Evolutionary conservation across 2,888 invertebrate species (phyloP), one percentile per base, ranked within the genome.

Genomic region (Microplitis manilae): DNA sequence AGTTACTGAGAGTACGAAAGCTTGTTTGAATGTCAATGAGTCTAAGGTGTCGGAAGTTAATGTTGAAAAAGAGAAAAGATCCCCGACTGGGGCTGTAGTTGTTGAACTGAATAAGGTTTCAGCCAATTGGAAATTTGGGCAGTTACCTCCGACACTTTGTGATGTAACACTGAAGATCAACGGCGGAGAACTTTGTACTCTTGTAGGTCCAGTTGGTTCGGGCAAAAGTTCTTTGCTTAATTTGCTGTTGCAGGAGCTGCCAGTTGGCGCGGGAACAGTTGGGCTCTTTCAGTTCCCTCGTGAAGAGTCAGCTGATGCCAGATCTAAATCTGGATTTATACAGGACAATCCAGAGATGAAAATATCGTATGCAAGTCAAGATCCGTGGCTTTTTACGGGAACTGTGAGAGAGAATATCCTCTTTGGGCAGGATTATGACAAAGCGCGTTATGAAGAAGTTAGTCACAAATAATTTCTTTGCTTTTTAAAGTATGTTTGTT

Each of bases 361-460:
- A 0, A 81, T 92, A 0, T 92, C 92, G 0, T 95, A 95, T 85
- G 93, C 93, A 0, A 90, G 92, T 39, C 95, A 95, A 85, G 94
- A 94, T 80, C 92, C 95, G 0, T 96, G 95, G 95, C 89, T 93
- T 0, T 93, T 93, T 80, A 90, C 90, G 0, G 92, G 92, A 2
- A 93, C 93, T 1, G 91, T 96, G 0, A 90, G 93, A 20, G 93
- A 94, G 77, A 96, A 96, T 86, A 95, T 97, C 81, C 87, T 95
- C 0, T 96, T 97, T 87, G 96, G 96, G 0, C 92, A 92, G 80
- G 86, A 90, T 2, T 94, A 91, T 80, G 91, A 94, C 17, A 89
- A 90, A 20, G 88, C 89, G 0, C 93, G 94, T 83, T 96, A 96
- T 86, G 91, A 92, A 78, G 92, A 50, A 6, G 50, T 50, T 4